Base-by-base conservation (phyloP, 2,113 vertebrate species). In the Festucalex cinctus region DNA sequence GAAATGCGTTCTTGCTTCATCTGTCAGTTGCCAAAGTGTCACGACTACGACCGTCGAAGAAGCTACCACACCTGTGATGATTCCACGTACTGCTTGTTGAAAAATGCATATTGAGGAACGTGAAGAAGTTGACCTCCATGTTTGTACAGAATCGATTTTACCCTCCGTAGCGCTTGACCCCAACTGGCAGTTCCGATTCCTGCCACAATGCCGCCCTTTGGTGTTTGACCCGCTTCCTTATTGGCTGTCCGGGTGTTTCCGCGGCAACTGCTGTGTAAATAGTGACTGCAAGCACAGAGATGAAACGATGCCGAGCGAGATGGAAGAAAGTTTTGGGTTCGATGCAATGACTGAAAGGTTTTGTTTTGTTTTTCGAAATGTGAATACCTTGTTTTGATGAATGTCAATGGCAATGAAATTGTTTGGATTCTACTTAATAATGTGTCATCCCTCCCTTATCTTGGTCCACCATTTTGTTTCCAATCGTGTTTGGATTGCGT, bases 311-410 rank as follows among this genome's bases (percentile, higher is more conserved):
- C 66, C 66, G 76, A 86, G 68, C 80, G 72, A 79, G 70, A 82
- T 67, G 71, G 77, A 75, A 78, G 87, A 90, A 83, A 89, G 89
- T 88, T 76, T 80, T 66, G 85, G 88, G 88, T 83, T 84, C 48
- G 85, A 87, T 89, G 89, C 88, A 89, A 90, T 88, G 88, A 77
- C 56, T 63, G 75, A 79, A 49, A 88, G 63, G 79, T 86, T n/a
- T n/a, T n/a, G n/a, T n/a, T n/a, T 85, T 90, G 87, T 89, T 88
- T 86, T 86, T 1, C 35, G 79, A 88, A 84, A 88, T 85, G 85
- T 89, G 83, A 90, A 85, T 80, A 74, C 83, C 58, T 75, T 86
- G 81, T 77, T 81, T 61, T 80, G 68, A 86, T 71, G 70, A 86
- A 79, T n/a, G n/a, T n/a, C n/a, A n/a, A n/a, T 71, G 73, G 69